These are phyloP conservation scores for Seriola dumerili DNA, from an alignment of 2,113 vertebrate species.

Conservation along the genomic window DNA sequence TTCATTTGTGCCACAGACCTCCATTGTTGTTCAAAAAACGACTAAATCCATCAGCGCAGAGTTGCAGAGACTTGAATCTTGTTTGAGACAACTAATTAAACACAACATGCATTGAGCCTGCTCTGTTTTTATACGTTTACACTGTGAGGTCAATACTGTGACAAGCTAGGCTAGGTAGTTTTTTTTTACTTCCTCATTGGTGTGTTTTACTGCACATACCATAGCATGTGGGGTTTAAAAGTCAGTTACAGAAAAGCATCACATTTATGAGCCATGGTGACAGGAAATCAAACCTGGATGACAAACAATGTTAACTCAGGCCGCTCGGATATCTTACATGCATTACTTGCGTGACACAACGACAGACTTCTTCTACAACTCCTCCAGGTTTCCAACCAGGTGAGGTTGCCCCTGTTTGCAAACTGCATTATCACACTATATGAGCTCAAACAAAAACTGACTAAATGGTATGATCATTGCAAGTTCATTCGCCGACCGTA, in stretches of 20 bases:
- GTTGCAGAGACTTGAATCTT: neutral
- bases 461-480: neutral
- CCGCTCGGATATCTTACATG: too few relatives aligned
- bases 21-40: neutral
- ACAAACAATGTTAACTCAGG: neutral
- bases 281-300: slow-evolving; percentile 1
- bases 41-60: neutral
- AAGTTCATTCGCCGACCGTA: neutral
- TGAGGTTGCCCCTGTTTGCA: neutral
- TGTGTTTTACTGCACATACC: neutral
- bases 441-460: neutral
- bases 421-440: neutral
- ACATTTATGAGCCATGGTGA: neutral
- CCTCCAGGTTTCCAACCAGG: neutral
- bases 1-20: neutral
- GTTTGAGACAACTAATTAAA: neutral
- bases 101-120: neutral
- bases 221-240: slow-evolving; percentile 10
- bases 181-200: neutral
- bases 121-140: neutral
- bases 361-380: neutral
- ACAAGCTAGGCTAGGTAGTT: neutral
- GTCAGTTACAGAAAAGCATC: neutral
- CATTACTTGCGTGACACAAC: neutral
- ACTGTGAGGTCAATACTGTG: neutral